Evolutionary conservation across 2,113 vertebrate species (phyloP), one percentile per base, ranked within the genome.

Genomic region (Heloderma charlesbogerti): DNA sequence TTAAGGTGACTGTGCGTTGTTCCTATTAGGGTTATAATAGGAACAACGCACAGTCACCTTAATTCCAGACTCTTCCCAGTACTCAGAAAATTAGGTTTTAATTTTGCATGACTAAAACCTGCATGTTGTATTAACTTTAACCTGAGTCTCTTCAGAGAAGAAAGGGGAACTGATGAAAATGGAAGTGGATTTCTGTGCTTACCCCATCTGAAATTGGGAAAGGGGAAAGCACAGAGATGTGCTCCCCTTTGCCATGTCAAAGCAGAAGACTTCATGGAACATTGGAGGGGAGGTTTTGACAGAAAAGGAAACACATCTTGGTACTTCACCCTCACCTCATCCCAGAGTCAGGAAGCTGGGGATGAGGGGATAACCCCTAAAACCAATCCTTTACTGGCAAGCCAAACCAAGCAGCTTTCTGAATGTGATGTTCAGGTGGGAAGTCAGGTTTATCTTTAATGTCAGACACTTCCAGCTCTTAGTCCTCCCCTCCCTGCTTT

Each of bases 401-500:
- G n/a, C 6, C 66, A 40, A 15, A 4, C 31, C 13, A 77, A 69
- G 54, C 37, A 77, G 51, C 34, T 54, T 40, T 37, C 29, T 77
- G 85, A 69, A 48, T 18, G 9, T 82, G 79, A 80, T 71, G n/a
- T 18, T 84, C 37, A 34, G 51, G 2, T 74, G 45, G 51, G 48
- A 71, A 31, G 40, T 63, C 37, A 85, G 37, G 74, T 51, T 86
- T 86, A 60, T 34, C 77, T 60, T 85, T 81, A 60, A 20, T 45
- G 57, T 0, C 60, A 88, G 90, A 84, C 22, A 4, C 0, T 2
- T 48, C 54, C 87, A 93, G 93, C 94, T 43, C 48, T 86, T 16
- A 0, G 72, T 88, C 40, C 66, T 6, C 8, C 18, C 0, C 0
- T 1, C 1, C 0, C 3, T 84, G 63, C 5, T 66, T 40, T 25